Evolutionary conservation across 2,797 vertebrate genomes (phyloP), one percentile per base, ranked within the genome.

Genomic region (Melanotaenia maccullochi): DNA sequence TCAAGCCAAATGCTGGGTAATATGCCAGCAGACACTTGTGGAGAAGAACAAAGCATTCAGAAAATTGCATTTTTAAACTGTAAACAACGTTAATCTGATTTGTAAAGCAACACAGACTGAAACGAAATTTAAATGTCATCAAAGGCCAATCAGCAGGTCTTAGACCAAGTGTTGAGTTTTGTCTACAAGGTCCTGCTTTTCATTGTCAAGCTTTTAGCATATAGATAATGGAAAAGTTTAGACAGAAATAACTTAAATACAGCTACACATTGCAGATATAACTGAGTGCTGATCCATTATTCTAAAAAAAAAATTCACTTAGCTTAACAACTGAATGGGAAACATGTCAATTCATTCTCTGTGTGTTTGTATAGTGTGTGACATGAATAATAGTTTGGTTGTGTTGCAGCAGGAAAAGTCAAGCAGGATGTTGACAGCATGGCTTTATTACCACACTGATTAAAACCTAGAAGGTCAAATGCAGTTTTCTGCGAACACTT

Each of bases 111-210:
- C 67, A 35, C 25, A 16, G 65, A 65, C 72, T 42, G 77, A 63
- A 70, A 0, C 14, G 81, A 83, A 72, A 73, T 85, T 82, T 81
- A 84, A 87, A 85, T 86, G 82, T 74, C 85, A 86, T 68, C 25
- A 35, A 75, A 69, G 64, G 47, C 61, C 52, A 78, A 72, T 84
- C 70, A 77, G 60, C 63, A 55, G 52, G 71, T 75, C 54, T 72
- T 47, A 76, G 74, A 75, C 51, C 56, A 63, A 60, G 47, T 71
- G 60, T 71, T 58, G 33, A 44, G 58, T 20, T 28, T 52, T 73
- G 59, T 78, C 47, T 57, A 9, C 20, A 11, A 1, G 20, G 0
- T 61, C 55, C 44, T 54, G 62, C 32, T 25, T 59, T 68, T 57
- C 13, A 38, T 38, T 44, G 32, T 60, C 33, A 57, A 64, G 51